A percentile compares a stretch with the other conserved stretches of the same genome.
Evolutionary conservation across 2,113 vertebrate genomes (phyloP).

Genomic region (Oncorhynchus gorbuscha): DNA sequence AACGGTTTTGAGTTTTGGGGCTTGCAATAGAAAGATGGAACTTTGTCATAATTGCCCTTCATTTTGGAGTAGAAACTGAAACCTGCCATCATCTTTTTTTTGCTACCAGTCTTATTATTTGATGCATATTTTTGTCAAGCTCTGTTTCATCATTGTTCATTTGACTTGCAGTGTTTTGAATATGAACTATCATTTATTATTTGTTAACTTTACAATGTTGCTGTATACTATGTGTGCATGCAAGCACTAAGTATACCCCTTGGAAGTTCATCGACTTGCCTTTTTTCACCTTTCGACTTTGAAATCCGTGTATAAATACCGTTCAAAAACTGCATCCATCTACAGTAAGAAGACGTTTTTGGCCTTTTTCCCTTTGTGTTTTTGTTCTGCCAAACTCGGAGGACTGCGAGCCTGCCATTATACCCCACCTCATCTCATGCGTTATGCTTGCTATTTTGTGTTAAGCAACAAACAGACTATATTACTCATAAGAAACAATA

Average conservation of each 20-base stretch:
- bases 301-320: constrained; percentile 72
- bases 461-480: constrained; percentile 84
- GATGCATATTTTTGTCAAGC: constrained; percentile 53
- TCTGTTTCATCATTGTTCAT: constrained; percentile 78
- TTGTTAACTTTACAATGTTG: constrained; percentile 74
- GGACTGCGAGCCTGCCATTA: constrained; percentile 84
- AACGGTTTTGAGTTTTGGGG: constrained; percentile 49
- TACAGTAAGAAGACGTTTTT: constrained; percentile 75
- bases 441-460: constrained; percentile 88
- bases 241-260: constrained; percentile 65
- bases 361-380: constrained; percentile 55
- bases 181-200: constrained; percentile 64
- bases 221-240: constrained; percentile 67
- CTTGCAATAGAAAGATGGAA: constrained; percentile 55
- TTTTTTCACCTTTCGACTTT: constrained; percentile 80
- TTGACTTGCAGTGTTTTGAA: constrained; percentile 82
- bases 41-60: constrained; percentile 70
- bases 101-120: constrained; percentile 59
- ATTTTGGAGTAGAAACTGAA: constrained; percentile 72
- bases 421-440: constrained; percentile 93
- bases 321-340: constrained; percentile 83
- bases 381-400: constrained; percentile 82
- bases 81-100: constrained; percentile 74
- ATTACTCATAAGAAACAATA: constrained; percentile 81
- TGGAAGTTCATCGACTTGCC: constrained; percentile 77